Conservation (phyloP, 2,888 invertebrate species). For the Idaea aversata region DNA sequence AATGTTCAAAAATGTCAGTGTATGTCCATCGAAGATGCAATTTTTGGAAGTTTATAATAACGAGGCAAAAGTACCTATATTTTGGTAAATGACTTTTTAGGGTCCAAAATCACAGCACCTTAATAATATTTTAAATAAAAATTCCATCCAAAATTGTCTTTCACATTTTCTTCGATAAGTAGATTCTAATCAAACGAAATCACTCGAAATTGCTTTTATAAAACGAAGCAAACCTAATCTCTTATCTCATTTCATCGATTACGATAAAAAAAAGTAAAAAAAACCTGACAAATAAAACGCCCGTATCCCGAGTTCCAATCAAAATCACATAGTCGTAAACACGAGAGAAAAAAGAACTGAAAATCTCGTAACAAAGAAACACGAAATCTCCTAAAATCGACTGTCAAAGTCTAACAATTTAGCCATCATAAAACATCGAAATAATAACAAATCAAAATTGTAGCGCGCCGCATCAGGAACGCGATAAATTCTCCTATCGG, state of each 20-base stretch:
- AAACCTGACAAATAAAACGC: background rate
- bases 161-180: background rate
- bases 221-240: slow-evolving; percentile 1
- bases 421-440: slow-evolving; percentile 17
- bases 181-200: background rate
- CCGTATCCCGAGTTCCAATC: background rate
- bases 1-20: no score
- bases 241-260: background rate
- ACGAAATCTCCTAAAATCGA: slow-evolving; percentile 1
- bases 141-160: background rate
- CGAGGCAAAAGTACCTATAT: no score
- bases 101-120: no score
- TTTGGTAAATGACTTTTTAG: no score
- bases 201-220: background rate
- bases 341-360: background rate
- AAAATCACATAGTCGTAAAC: background rate
- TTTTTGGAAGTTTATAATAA: no score
- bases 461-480: slow-evolving; percentile 31
- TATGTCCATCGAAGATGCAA: no score
- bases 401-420: slow-evolving; percentile 12
- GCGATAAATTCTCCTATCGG: slow-evolving; percentile 54
- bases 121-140: background rate
- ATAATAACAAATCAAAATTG: slow-evolving; percentile 29
- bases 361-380: background rate
- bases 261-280: background rate